These are phyloP conservation scores for Selenia dentaria DNA, from an alignment of 2,888 invertebrate species.

Conservation along the genomic window DNA sequence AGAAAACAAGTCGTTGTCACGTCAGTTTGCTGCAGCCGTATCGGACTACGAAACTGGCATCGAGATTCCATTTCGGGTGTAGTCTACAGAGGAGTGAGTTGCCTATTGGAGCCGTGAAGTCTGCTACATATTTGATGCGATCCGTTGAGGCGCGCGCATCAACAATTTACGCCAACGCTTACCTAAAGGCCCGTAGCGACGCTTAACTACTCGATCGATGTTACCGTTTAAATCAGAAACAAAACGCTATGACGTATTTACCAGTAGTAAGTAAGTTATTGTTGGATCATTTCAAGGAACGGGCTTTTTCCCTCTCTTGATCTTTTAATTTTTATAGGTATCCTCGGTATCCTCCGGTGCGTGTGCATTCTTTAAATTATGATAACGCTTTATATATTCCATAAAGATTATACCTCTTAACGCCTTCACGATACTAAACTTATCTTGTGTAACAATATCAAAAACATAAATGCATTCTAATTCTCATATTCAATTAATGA, in stretches of 20 bases:
- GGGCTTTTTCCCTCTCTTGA: too few species aligned
- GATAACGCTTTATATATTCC: too few species aligned
- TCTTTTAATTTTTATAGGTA: too few species aligned
- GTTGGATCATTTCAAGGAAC: constrained; percentile 35
- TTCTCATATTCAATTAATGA: too few species aligned
- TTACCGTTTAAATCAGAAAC: constrained; percentile 58
- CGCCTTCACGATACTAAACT: too few species aligned
- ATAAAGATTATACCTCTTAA: too few species aligned
- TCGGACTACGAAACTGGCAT: constrained; percentile 49
- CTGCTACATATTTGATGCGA: constrained; percentile 74
- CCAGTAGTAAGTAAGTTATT: constrained; percentile 45
- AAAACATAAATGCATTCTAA: too few species aligned
- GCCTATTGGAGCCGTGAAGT: constrained; percentile 50
- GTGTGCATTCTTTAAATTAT: too few species aligned
- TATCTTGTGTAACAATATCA: too few species aligned
- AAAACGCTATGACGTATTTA: constrained; percentile 47
- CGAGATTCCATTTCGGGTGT: constrained; percentile 53
- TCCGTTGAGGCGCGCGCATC: constrained; percentile 55
- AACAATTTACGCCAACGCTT: constrained; percentile 63
- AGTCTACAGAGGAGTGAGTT: constrained; percentile 40
- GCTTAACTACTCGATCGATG: constrained; percentile 53
- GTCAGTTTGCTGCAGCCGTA: constrained; percentile 41
- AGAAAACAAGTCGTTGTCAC: constrained; percentile 33
- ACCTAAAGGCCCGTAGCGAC: constrained; percentile 58
- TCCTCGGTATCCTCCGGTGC: too few species aligned